Evolutionary conservation across 1,140 invertebrate genomes (phyloP).

Genomic region (Campodea augens): DNA sequence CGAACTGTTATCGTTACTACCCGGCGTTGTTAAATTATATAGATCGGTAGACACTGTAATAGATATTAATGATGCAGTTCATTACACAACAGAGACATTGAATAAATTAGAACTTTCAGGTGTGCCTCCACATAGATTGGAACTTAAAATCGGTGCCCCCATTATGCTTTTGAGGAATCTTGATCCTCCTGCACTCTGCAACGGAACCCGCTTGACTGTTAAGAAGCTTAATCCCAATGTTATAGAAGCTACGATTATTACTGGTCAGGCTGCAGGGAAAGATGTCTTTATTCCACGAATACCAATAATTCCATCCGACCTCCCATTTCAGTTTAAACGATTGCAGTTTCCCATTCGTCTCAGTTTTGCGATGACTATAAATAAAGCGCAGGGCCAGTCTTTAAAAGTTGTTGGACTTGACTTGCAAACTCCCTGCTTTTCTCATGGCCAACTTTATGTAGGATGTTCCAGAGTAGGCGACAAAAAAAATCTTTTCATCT

Average conservation of each 20-base stretch:
- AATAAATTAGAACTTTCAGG: constrained; percentile 16
- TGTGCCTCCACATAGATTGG: constrained; percentile 13
- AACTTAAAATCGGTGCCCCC: constrained; percentile 15
- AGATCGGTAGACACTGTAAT: not conserved
- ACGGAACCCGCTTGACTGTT: constrained; percentile 23
- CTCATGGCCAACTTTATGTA: constrained; percentile 27
- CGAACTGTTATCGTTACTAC: constrained; percentile 4
- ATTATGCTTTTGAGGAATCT: constrained; percentile 14
- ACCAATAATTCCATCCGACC: constrained; percentile 21
- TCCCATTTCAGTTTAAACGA: constrained; percentile 25
- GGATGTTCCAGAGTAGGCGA: too few relatives aligned
- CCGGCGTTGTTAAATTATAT: not conserved
- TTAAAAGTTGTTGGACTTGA: constrained; percentile 20
- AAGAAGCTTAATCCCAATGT: constrained; percentile 23
- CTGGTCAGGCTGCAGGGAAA: constrained; percentile 24
- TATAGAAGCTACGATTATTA: constrained; percentile 24
- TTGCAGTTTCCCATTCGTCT: constrained; percentile 29
- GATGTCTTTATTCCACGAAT: constrained; percentile 24
- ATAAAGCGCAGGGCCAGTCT: constrained; percentile 33
- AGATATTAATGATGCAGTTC: constrained; percentile 6
- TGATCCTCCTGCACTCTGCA: constrained; percentile 24
- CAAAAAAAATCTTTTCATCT: too few relatives aligned
- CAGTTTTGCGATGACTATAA: constrained; percentile 31
- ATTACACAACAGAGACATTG: constrained; percentile 17
- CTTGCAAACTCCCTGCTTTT: constrained; percentile 22